Conservation (phyloP, 2,888 invertebrate species). For the Euphydryas editha region DNA sequence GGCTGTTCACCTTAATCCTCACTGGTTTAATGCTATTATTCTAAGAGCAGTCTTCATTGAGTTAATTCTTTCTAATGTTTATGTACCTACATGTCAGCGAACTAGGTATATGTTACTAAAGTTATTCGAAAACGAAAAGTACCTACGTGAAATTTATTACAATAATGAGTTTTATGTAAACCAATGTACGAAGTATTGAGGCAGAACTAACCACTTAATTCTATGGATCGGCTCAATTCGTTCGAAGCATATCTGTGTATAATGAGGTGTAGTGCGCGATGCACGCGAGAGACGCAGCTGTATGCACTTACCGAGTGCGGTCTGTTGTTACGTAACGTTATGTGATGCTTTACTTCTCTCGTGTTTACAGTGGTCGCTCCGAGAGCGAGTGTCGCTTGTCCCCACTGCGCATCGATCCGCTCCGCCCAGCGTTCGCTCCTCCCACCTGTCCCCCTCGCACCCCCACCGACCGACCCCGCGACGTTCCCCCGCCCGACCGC, state of each 20-base stretch:
- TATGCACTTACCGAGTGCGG: conserved; percentile 39
- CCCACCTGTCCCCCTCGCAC: conserved; percentile 66
- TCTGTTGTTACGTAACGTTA: conserved; percentile 68
- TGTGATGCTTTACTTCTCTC: conserved; percentile 62
- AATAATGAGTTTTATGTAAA: conserved; percentile 19
- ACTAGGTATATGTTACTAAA: conserved; percentile 2
- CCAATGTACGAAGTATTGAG: conserved; percentile 4
- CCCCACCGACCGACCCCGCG: conserved; percentile 48
- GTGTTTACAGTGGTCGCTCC: conserved; percentile 69
- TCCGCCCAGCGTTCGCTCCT: conserved; percentile 80
- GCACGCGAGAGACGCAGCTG: conserved; percentile 42
- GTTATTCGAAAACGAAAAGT: conserved; percentile 4
- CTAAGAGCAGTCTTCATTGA: background rate
- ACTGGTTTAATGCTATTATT: background rate
- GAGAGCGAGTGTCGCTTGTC: conserved; percentile 78
- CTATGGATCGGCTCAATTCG: conserved; percentile 22
- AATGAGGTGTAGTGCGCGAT: conserved; percentile 27
- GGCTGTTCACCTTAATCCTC: conserved; percentile 3
- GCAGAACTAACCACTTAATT: conserved; percentile 29
- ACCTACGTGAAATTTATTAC: conserved; percentile 14
- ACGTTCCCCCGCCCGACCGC: conserved; percentile 73
- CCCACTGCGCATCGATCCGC: conserved; percentile 82
- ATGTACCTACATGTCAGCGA: background rate
- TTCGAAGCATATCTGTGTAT: conserved; percentile 27
- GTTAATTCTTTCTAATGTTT: conserved; percentile 3